phyloP scores from a whole-genome alignment of 2,888 invertebrate species.

The Himalopsyche kuldschensis region DNA sequence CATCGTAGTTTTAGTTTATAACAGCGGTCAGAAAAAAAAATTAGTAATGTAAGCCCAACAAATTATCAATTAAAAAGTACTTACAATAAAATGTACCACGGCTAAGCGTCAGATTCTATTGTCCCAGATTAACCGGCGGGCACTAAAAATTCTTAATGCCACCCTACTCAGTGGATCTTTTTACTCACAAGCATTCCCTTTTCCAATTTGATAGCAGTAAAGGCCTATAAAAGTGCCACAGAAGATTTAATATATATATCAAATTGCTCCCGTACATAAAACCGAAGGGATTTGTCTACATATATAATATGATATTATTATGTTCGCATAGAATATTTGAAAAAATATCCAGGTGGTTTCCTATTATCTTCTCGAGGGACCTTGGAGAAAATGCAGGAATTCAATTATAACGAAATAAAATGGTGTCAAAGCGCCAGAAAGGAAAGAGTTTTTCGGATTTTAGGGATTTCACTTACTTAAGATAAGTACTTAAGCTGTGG shows the following conservation, averaged over 20 bases:
- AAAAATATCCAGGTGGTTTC: not conserved
- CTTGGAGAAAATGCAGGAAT: not conserved
- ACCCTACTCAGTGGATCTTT: not conserved
- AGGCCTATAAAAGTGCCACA: slow-evolving; percentile 31
- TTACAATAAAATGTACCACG: no score
- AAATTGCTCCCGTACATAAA: not conserved
- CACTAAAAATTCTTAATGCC: not conserved
- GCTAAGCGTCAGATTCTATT: not conserved
- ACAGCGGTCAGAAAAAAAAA: no score
- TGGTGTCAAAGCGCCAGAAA: not conserved
- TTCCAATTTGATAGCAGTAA: slow-evolving; percentile 30
- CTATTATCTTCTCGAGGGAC: not conserved
- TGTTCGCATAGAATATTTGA: not conserved
- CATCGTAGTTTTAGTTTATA: no score
- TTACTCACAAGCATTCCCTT: slow-evolving; percentile 2
- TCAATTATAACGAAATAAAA: not conserved
- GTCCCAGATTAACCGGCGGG: not conserved
- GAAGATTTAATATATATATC: slow-evolving; percentile 1
- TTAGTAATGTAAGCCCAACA: no score
- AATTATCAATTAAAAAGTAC: no score
- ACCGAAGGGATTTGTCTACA: not conserved
- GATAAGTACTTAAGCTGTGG: no score
- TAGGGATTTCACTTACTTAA: not conserved
- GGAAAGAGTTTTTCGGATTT: not conserved
- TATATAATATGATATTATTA: not conserved